Evolutionary conservation across 2,113 vertebrate species (phyloP), one percentile per base, ranked within the genome.

Genomic region (Plecotus auritus): DNA sequence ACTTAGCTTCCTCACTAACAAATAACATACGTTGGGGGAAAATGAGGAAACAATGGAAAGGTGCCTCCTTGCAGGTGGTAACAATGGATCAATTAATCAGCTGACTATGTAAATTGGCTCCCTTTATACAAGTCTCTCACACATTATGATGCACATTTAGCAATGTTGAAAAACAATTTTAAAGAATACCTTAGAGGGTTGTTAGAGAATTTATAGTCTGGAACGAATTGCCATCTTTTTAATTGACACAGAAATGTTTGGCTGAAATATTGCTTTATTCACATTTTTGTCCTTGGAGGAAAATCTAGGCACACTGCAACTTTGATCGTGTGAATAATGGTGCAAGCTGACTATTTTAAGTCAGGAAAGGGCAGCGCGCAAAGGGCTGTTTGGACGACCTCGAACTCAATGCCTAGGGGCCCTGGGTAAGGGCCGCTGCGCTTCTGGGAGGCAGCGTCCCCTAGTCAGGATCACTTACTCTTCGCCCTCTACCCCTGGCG

Each of bases 251-350:
- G 84, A 97, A 95, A 95, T 97, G 81, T 96, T 97, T 95, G 94
- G 78, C 97, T 92, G 95, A 97, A 97, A 96, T 96, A 96, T 40
- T 82, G 92, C 81, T 97, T 97, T 94, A 97, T 96, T 96, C 92
- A 96, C 93, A 96, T 94, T 95, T 97, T 93, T 91, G 95, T 95
- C 93, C 96, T 95, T 97, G 95, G 61, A 95, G 93, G 90, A 88
- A 88, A 96, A 87, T 89, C 93, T 90, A 93, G 86, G 89, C 94
- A 94, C 49, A 45, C 32, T 37, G 82, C 35, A 85, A 82, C 88
- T 95, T 73, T 23, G 14, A 85, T 26, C 22, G 40, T 47, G 56
- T 83, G 90, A 85, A 82, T 81, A 93, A 84, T 87, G 81, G 78
- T 89, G 51, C 28, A 87, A 90, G 83, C 80, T 35, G 88, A 85